Evolutionary conservation across 2,888 invertebrate genomes (phyloP), one percentile per base, ranked within the genome.

Genomic region (Psylliodes chrysocephalus): DNA sequence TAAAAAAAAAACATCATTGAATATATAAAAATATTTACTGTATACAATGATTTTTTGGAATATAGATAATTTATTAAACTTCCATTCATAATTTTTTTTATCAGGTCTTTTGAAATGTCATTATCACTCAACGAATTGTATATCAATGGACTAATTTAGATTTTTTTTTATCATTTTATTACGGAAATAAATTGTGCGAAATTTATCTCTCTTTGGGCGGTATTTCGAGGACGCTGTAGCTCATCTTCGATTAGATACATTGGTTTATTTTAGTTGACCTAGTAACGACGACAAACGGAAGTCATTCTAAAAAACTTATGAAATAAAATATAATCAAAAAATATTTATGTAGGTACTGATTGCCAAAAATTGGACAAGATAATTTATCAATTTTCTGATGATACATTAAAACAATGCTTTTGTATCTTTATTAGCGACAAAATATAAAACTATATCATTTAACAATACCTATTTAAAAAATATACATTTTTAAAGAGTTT

Each of bases 201-300:
- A 69, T 69, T 73, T 73, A 73, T 73, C 72, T 46, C n/a, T 57
- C 46, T 42, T 68, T 73, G 68, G 72, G 68, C 71, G 73, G 68
- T 71, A 71, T 74, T 71, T 69, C 67, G 72, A 74, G 73, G 74
- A 71, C 73, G 64, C 12, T 47, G 28, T 22, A 56, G 46, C 30
- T 53, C 66, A 62, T 67, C 51, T 64, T 67, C 64, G 67, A 66
- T 64, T 62, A 69, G 64, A 60, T 68, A 56, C n/a, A 28, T 49
- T 30, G 40, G 15, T n/a, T 54, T 40, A 25, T 40, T 38, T 30
- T 49, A 30, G 49, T n/a, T 49, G 49, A 49, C 49, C 49, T 49
- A 49, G 44, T 55, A 30, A 55, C 42, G 42, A 7, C 17, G 44
- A 44, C 44, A 44, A 49, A 17, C 35, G 14, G 14, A 35, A 35